phyloP scores from a whole-genome alignment of 2,113 vertebrate species.

The Ochotona princeps region DNA sequence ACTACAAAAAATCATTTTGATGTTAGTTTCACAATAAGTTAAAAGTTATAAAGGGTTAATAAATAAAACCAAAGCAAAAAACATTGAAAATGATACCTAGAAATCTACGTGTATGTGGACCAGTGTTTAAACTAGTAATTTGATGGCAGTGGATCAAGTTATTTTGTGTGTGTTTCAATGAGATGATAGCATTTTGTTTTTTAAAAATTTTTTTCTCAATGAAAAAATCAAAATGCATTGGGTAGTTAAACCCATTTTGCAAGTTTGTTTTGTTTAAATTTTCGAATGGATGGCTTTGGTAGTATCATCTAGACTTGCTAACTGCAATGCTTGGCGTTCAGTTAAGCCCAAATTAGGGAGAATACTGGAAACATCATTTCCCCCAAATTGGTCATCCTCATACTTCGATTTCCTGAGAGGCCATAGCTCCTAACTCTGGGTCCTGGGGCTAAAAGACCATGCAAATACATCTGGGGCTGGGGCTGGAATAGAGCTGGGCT shows the following conservation, averaged over 20 bases:
- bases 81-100: background rate
- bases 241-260: background rate
- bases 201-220: background rate
- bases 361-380: background rate
- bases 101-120: background rate
- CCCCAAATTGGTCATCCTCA: background rate
- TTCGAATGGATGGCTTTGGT: constrained; percentile 1
- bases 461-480: background rate
- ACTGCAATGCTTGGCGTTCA: background rate
- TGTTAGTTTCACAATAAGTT: background rate
- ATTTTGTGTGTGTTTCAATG: constrained; percentile 33
- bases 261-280: background rate
- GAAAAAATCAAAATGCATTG: constrained; percentile 7
- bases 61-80: constrained; percentile 45
- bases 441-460: background rate
- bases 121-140: constrained; percentile 1
- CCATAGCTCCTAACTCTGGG: background rate
- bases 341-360: background rate
- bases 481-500: too few relatives aligned
- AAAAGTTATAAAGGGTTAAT: constrained; percentile 5
- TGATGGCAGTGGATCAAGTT: background rate
- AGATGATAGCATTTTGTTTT: background rate
- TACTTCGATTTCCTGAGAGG: constrained; percentile 9
- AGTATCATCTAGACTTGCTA: constrained; percentile 6
- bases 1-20: background rate